Percentiles rank a stretch among this genome's conserved stretches.
phyloP scores from a whole-genome alignment of 2,113 vertebrate species.

The Triplophysa siluroides region DNA sequence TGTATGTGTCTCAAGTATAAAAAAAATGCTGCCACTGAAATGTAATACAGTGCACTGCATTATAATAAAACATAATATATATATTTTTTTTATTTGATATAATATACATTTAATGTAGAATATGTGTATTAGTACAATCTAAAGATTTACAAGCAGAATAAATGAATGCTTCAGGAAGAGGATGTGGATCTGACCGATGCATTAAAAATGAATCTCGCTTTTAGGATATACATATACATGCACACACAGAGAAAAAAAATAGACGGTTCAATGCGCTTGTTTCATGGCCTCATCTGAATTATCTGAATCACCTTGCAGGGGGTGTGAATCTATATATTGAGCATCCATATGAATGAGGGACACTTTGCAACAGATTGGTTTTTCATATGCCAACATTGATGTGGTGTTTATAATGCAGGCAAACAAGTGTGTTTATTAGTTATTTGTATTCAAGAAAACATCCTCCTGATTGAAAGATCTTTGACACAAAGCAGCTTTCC shows the following conservation, averaged over 20 bases:
- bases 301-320: background rate
- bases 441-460: background rate
- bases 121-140: background rate
- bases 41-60: background rate
- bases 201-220: slow-evolving; percentile 41
- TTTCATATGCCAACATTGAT: background rate
- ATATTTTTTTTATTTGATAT: too few species aligned
- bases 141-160: background rate
- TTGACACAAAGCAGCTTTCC: background rate
- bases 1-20: too few species aligned
- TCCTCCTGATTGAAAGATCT: background rate
- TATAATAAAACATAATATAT: background rate
- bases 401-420: slow-evolving; percentile 1
- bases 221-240: background rate
- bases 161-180: slow-evolving; percentile 30
- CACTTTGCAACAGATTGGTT: slow-evolving; percentile 20
- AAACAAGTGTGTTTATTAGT: slow-evolving; percentile 5
- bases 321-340: slow-evolving; percentile 31
- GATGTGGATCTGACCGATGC: slow-evolving; percentile 32
- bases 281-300: slow-evolving; percentile 12
- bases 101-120: background rate
- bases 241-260: background rate
- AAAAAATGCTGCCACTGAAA: background rate
- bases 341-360: slow-evolving; percentile 40
- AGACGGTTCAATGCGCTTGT: background rate